Base-by-base conservation (phyloP, 1,140 invertebrate genomes). In the Littorina saxatilis region DNA sequence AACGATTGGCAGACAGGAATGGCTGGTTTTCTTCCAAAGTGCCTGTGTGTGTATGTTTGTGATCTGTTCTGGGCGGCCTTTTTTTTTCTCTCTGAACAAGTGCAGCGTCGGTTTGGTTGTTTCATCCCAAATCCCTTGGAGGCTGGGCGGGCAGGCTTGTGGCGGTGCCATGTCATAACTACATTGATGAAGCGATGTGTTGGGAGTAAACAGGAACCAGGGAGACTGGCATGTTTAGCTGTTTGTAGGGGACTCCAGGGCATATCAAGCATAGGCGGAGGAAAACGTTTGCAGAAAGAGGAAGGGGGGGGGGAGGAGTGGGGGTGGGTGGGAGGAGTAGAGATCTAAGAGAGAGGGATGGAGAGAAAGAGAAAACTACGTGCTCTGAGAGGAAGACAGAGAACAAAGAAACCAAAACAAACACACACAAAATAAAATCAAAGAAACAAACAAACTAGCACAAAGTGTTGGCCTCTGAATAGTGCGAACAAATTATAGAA, bases 161-260 rank as follows among this genome's bases (percentile, higher is more conserved):
- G n/a, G 43, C 9, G 27, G 32, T 75, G 73, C 20, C 23, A 2
- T 75, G 73, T 58, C 43, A 50, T 75, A 50, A 75, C 43, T 75
- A 35, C 52, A 43, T 32, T 75, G 43, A 75, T 52, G 73, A 29
- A 50, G 52, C 32, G 43, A 17, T 35, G 29, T 52, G 27, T 50
- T 75, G 43, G 15, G 47, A 37, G 52, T 52, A 29, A 58, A 75
- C 43, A 75, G 32, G 4, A 37, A 72, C 20, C 23, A 5, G n/a
- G 15, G 32, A 72, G 39, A 72, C 32, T 9, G 32, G 35, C 39
- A 72, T 37, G 39, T 43, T 37, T 72, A 47, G 43, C 7, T 9
- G 43, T 47, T 47, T 47, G 43, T 47, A 5, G 7, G 43, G 43
- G 7, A n/a, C n/a, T n/a, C 17, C 15, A 23, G 17, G n/a, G 55